Conservation (phyloP, 2,797 vertebrate species). For the Benthosema pterotum region DNA sequence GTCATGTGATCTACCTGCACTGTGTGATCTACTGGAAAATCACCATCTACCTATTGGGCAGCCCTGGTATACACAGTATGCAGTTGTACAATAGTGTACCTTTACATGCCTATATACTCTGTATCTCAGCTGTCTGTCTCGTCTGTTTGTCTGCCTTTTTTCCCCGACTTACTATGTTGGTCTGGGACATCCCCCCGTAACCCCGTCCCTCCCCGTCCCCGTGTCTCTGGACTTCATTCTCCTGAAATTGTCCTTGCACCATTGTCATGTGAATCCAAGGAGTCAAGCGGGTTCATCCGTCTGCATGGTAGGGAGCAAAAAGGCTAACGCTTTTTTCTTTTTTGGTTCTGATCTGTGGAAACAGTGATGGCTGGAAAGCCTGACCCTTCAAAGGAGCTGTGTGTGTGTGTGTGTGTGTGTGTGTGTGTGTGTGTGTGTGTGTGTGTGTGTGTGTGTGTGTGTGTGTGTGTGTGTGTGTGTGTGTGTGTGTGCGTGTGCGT, state of each 20-base stretch:
- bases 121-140: too few species aligned
- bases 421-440: too few species aligned
- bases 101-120: too few species aligned
- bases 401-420: too few species aligned
- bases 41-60: too few species aligned
- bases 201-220: constrained; percentile 2
- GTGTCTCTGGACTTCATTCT: neutral
- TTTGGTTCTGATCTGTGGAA: constrained; percentile 27
- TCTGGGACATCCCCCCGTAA: neutral
- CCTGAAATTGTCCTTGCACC: constrained; percentile 1
- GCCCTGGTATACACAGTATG: too few species aligned
- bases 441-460: too few species aligned
- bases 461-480: too few species aligned
- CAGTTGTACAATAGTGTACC: too few species aligned
- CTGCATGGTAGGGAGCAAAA: neutral
- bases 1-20: too few species aligned
- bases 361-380: constrained; percentile 31
- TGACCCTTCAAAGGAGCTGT: constrained; percentile 24
- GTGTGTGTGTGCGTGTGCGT: too few species aligned
- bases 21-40: too few species aligned
- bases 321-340: neutral
- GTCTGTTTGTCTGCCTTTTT: neutral
- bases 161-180: neutral
- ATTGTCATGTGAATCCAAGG: constrained; percentile 3
- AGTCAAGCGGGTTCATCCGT: constrained; percentile 15